Percentiles rank a stretch among this genome's conserved stretches.
Conservation (phyloP, 2,797 vertebrate species). For the Nothura maculosa region DNA sequence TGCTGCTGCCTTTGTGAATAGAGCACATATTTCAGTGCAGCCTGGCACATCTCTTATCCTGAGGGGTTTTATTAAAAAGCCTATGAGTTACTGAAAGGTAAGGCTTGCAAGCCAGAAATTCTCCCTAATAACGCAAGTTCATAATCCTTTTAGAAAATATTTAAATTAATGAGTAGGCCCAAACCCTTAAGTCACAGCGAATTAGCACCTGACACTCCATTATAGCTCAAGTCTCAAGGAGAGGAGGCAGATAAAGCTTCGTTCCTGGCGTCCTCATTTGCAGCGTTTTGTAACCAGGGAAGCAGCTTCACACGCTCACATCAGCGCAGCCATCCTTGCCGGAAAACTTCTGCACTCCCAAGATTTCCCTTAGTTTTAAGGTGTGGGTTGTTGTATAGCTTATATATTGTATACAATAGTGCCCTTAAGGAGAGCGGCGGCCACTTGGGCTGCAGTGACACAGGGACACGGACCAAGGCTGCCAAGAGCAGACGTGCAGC, state of each 20-base stretch:
- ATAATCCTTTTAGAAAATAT: slow-evolving; percentile 58
- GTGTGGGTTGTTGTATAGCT: no score
- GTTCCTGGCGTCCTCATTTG: slow-evolving; percentile 54
- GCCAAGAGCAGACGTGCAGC: not conserved
- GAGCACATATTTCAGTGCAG: slow-evolving; percentile 52
- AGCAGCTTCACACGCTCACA: not conserved
- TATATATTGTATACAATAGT: no score
- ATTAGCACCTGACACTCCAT: slow-evolving; percentile 16
- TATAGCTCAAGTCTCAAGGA: slow-evolving; percentile 67
- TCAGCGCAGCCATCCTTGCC: slow-evolving; percentile 8
- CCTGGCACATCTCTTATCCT: slow-evolving; percentile 41
- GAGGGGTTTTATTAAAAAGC: slow-evolving; percentile 62
- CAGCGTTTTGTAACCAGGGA: slow-evolving; percentile 56
- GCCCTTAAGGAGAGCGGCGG: not conserved
- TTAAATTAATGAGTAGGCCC: slow-evolving; percentile 12
- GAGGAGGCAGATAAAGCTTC: slow-evolving; percentile 66
- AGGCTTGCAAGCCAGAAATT: slow-evolving; percentile 32
- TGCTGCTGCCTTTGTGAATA: slow-evolving; percentile 3
- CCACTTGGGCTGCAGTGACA: not conserved
- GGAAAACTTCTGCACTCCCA: slow-evolving; percentile 5
- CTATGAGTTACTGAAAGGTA: slow-evolving; percentile 52
- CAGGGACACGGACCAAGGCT: not conserved
- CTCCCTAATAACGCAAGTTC: slow-evolving; percentile 47
- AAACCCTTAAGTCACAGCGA: slow-evolving; percentile 51
- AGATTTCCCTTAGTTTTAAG: not conserved